Evolutionary conservation across 2,797 vertebrate species (phyloP).

Genomic region (Australoheros facetus): DNA sequence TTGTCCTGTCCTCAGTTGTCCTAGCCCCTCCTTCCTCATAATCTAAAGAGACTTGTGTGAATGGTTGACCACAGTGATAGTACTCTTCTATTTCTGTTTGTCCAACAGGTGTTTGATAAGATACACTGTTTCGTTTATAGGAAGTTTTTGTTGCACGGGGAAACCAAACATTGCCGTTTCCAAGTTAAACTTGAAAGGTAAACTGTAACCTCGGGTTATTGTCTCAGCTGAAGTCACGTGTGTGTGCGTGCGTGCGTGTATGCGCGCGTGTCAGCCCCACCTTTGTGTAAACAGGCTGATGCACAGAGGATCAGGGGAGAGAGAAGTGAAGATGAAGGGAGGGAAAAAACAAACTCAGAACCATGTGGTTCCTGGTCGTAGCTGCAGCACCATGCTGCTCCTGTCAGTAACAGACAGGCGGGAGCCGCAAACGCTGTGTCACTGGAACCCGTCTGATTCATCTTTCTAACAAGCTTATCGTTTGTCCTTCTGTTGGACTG

Average conservation of each 20-base stretch:
- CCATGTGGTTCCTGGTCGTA: too few relatives aligned
- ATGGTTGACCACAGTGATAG: neutral
- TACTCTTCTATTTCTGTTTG: neutral
- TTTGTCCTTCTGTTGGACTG: constrained; percentile 9
- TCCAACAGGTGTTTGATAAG: neutral
- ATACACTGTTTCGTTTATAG: neutral
- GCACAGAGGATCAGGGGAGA: neutral
- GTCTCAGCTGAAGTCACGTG: neutral
- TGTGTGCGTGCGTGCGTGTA: too few relatives aligned
- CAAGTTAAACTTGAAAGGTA: constrained; percentile 1
- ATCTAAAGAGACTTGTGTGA: neutral
- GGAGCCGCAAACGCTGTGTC: neutral
- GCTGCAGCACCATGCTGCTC: neutral
- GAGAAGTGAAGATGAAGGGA: neutral
- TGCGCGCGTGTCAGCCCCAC: neutral
- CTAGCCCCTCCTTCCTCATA: neutral
- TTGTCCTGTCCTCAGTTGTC: neutral
- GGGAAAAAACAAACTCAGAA: neutral
- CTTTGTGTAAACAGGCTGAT: neutral
- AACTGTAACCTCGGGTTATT: neutral
- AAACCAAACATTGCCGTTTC: neutral
- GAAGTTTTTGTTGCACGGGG: neutral
- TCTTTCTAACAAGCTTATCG: neutral
- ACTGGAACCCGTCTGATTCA: neutral
- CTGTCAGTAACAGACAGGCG: neutral